Conservation (phyloP, 1,140 invertebrate species). For the Halictus rubicundus region DNA sequence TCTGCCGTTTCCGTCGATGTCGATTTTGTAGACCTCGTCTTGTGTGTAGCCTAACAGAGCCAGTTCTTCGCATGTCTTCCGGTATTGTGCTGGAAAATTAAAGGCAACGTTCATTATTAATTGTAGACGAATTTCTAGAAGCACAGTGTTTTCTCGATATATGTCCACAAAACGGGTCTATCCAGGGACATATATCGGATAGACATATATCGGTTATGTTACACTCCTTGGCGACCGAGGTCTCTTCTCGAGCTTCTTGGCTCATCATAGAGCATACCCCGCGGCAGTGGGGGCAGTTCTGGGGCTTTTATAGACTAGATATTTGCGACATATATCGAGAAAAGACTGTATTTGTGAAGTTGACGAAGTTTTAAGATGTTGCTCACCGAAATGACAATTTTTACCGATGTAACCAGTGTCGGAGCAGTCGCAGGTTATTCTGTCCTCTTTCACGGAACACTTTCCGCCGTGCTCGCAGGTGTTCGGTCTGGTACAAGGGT, state of each 20-base stretch:
- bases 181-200: too few species aligned
- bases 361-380: neutral
- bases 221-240: too few species aligned
- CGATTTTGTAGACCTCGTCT: slow-evolving; percentile 93
- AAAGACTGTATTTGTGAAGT: too few species aligned
- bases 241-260: too few species aligned
- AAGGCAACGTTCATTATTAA: neutral
- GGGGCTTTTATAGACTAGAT: too few species aligned
- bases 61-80: slow-evolving; percentile 95
- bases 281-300: too few species aligned
- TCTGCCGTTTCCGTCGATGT: slow-evolving; percentile 95
- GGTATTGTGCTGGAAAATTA: slow-evolving; percentile 86
- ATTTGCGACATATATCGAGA: too few species aligned
- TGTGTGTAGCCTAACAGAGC: slow-evolving; percentile 91
- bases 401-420: slow-evolving; percentile 93
- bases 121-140: neutral
- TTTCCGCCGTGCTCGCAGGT: slow-evolving; percentile 95
- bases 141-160: too few species aligned
- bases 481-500: slow-evolving; percentile 93
- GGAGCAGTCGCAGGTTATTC: slow-evolving; percentile 93
- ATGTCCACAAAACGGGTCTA: too few species aligned
- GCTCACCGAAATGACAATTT: slow-evolving; percentile 94
- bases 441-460: slow-evolving; percentile 93
- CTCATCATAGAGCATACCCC: too few species aligned
- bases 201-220: too few species aligned